Percentiles rank a stretch among this genome's conserved stretches.
Evolutionary conservation across 2,888 invertebrate genomes (phyloP).

Genomic region (Sussaba pulchella): DNA sequence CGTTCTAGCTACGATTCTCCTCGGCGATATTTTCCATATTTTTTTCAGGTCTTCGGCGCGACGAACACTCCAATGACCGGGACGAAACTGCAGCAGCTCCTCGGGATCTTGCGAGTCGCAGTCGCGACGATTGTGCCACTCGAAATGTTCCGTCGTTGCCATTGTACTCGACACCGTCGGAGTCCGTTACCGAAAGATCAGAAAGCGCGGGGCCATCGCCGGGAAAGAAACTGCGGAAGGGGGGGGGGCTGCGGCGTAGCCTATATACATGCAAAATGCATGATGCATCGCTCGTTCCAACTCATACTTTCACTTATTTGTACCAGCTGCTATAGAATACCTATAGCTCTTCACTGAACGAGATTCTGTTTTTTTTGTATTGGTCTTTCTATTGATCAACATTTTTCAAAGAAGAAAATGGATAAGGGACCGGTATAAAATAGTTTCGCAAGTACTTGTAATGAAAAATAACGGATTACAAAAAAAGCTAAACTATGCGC

Average conservation of each 20-base stretch:
- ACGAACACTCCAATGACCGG: not conserved
- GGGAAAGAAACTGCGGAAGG: slow-evolving; percentile 12
- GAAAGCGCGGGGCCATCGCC: slow-evolving; percentile 29
- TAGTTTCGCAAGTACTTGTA: too few relatives aligned
- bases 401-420: too few relatives aligned
- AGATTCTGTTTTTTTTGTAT: slow-evolving; percentile 43
- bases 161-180: slow-evolving; percentile 35
- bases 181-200: slow-evolving; percentile 23
- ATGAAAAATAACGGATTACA: too few relatives aligned
- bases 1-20: slow-evolving; percentile 7
- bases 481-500: too few relatives aligned
- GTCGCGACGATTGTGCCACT: slow-evolving; percentile 31
- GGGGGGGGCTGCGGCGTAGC: slow-evolving; percentile 6
- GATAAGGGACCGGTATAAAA: too few relatives aligned
- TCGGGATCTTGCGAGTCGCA: slow-evolving; percentile 24
- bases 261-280: slow-evolving; percentile 4
- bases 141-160: slow-evolving; percentile 19
- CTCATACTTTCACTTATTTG: slow-evolving; percentile 56
- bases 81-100: not conserved
- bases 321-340: not conserved
- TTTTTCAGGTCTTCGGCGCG: slow-evolving; percentile 15
- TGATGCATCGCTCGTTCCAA: slow-evolving; percentile 47
- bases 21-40: slow-evolving; percentile 31
- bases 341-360: slow-evolving; percentile 7
- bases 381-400: not conserved